Conservation (phyloP, 2,888 invertebrate genomes). For the Napeogenes inachia region DNA sequence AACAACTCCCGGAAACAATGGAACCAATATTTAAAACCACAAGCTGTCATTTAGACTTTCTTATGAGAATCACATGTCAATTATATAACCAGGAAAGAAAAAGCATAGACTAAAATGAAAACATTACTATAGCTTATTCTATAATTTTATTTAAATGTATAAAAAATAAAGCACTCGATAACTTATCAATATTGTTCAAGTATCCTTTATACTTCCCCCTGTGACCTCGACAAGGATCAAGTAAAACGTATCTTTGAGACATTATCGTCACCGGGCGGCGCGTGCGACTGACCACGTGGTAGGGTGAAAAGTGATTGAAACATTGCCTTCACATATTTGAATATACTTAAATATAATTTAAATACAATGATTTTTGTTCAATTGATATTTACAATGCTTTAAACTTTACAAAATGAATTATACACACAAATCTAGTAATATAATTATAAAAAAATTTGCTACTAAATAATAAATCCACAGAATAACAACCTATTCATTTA, state of each 20-base stretch:
- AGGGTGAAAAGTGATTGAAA: constrained; percentile 11
- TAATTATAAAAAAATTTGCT: constrained; percentile 5
- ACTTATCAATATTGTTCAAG: constrained; percentile 3
- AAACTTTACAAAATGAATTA: not conserved
- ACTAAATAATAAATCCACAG: not conserved
- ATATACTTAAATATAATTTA: not conserved
- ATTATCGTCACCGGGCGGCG: constrained; percentile 42
- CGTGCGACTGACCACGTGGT: constrained; percentile 55
- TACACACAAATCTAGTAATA: not conserved
- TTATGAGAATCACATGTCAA: constrained; percentile 2
- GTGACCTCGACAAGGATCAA: constrained; percentile 33
- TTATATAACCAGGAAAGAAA: not conserved
- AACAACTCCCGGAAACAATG: not conserved
- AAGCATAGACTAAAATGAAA: not conserved
- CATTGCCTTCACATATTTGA: not conserved
- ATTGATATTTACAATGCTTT: not conserved
- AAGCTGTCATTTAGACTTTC: not conserved
- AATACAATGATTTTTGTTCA: not conserved
- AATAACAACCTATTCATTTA: constrained; percentile 21
- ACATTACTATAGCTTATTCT: no score
- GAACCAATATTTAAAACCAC: constrained; percentile 1
- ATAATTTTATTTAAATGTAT: no score
- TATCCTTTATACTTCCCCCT: constrained; percentile 21
- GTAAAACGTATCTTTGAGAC: constrained; percentile 41
- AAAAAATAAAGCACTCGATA: no score